Evolutionary conservation across 1,140 invertebrate species (phyloP), one percentile per base, ranked within the genome.

Genomic region (Bombus polaris): DNA sequence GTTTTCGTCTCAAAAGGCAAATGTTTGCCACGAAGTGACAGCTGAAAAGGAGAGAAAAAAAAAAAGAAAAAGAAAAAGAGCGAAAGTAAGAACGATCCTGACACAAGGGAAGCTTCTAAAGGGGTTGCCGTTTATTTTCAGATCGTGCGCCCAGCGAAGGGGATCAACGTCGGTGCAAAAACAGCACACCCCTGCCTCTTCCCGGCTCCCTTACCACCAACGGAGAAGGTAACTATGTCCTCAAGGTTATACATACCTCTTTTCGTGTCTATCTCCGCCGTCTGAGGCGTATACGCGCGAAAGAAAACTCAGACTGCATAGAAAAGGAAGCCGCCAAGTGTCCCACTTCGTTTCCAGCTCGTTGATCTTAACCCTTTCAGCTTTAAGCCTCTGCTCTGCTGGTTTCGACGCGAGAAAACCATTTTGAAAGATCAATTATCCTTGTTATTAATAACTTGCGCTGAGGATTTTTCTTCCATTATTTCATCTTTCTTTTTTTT

Each of bases 171-270:
- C 87, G 92, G 76, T 92, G 88, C 91, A 93, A 92, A 89, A 93
- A 92, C 87, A 95, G 89, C 95, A 95, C 90, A 95, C 95, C 95
- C 95, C 95, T 93, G 95, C 96, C 96, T 92, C 96, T 95, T 92
- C 96, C 96, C 83, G 96, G 96, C 83, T 97, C 97, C 83, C 95
- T 97, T 85, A 97, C 97, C 92, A 97, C 97, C 91, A 97, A 97
- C 93, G 97, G 97, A 89, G 97, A 97, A 96, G 97, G 97, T 97
- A 95, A 96, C 94, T 94, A 88, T 87, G 89, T 89, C 85, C 68
- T 90, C 86, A 90, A 89, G 85, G 88, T 83, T 90, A 87, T 76
- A 78, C 76, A 70, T 86, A 89, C 80, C 44, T 80, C n/a, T 79
- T 89, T 76, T 74, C 77, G 70, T 42, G 72, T 72, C 53, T 73